Evolutionary conservation across 2,797 vertebrate species (phyloP).

Genomic region (Parambassis ranga): DNA sequence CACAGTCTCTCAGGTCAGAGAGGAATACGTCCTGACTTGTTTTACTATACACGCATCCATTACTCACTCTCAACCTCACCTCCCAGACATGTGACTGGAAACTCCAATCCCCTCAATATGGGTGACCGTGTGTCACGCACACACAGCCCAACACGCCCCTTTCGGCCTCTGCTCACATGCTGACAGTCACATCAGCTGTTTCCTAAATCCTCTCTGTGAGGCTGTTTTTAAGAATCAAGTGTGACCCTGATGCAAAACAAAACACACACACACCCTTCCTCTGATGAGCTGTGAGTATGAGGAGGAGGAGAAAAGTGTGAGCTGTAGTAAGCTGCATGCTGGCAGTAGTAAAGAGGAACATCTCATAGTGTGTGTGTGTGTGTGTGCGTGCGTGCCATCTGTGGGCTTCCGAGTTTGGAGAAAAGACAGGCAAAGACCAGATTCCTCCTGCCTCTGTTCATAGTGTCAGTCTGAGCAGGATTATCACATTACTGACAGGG

Average conservation of each 20-base stretch:
- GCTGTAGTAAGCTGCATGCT: slow-evolving; percentile 18
- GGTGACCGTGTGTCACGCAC: slow-evolving; percentile 51
- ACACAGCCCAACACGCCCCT: slow-evolving; percentile 40
- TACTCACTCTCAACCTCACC: too few species aligned
- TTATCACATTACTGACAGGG: slow-evolving; percentile 61
- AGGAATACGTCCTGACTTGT: slow-evolving; percentile 70
- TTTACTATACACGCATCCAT: slow-evolving; percentile 39
- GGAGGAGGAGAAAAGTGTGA: neutral
- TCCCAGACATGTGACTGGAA: slow-evolving; percentile 71
- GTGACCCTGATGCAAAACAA: neutral
- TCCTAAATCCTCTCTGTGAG: slow-evolving; percentile 34
- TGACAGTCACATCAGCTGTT: slow-evolving; percentile 66
- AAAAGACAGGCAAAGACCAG: slow-evolving; percentile 29
- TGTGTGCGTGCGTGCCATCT: neutral
- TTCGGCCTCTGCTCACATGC: slow-evolving; percentile 42
- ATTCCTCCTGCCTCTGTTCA: slow-evolving; percentile 11
- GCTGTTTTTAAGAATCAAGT: neutral
- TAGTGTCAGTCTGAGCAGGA: slow-evolving; percentile 37
- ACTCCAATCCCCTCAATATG: slow-evolving; percentile 31
- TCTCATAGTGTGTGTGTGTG: too few species aligned
- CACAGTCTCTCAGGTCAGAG: slow-evolving; percentile 29
- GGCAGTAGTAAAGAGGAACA: neutral
- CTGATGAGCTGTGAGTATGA: neutral
- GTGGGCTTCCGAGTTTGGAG: slow-evolving; percentile 12
- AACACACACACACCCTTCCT: slow-evolving; percentile 20